Base-by-base conservation (phyloP, 2,113 vertebrate species). In the Chaetodon trifascialis region DNA sequence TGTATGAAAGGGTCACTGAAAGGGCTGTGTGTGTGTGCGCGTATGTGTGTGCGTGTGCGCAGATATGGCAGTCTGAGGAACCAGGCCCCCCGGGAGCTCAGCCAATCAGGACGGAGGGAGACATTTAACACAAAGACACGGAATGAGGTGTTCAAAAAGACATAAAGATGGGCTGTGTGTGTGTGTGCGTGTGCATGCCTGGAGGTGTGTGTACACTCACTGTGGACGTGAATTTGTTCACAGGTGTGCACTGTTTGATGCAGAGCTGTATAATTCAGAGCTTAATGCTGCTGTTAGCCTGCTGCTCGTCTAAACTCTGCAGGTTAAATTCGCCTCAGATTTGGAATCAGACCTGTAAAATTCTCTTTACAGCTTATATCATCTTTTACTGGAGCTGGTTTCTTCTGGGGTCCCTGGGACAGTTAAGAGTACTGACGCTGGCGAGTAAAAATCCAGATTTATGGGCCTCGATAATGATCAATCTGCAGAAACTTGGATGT, bases 81-180 rank as follows among this genome's bases (percentile, higher is more conserved):
- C 40, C 46, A 34, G 81, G 47, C 6, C 66, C 52, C 54, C 16
- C 42, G 83, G 85, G 83, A 89, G 54, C 58, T 71, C 11, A 79
- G 73, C 74, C 85, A 85, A 84, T 86, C 81, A 86, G 74, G 55
- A 71, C 21, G 1, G 16, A 34, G 30, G 17, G 56, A 81, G 62
- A 55, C 42, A 79, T 70, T 75, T 82, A 30, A 47, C n/a, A 36
- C 34, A 58, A 60, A 68, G 62, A 46, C 65, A 63, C 36, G 19
- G 49, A 55, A 62, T 58, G 70, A 89, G 69, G 73, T 52, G 25
- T 46, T 83, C 38, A 73, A 34, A 66, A 72, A 55, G 30, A 68
- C 49, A 72, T 7, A 54, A 79, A 76, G 54, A 63, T 78, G 63
- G 63, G 12, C 58, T 66, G 65, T 34, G 63, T 40, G 40, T 9